Evolutionary conservation across 2,888 invertebrate genomes (phyloP).

Genomic region (Pseudococcus jackbeardsleyi): DNA sequence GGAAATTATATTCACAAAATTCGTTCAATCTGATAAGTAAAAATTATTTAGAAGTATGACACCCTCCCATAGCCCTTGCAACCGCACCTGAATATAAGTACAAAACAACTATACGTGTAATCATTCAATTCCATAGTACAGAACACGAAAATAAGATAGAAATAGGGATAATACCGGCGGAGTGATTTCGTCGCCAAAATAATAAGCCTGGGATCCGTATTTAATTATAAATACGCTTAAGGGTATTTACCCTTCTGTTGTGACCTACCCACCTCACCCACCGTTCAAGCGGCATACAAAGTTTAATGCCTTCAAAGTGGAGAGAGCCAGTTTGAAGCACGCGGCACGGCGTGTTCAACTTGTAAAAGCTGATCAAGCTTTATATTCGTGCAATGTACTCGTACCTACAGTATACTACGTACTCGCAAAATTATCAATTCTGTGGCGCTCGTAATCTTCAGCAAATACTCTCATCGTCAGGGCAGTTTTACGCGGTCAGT

Average conservation of each 20-base stretch:
- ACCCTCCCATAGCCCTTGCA: no score
- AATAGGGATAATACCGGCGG: slow-evolving; percentile 7
- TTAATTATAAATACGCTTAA: slow-evolving; percentile 64
- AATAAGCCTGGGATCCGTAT: slow-evolving; percentile 61
- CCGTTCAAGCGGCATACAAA: slow-evolving; percentile 58
- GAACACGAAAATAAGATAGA: no score
- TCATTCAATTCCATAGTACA: no score
- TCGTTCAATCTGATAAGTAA: no score
- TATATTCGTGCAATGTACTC: neutral
- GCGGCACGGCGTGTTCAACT: slow-evolving; percentile 40
- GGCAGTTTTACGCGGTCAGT: neutral
- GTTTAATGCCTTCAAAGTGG: slow-evolving; percentile 56
- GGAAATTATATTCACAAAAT: no score
- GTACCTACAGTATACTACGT: neutral
- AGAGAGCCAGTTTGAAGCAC: neutral
- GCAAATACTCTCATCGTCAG: neutral
- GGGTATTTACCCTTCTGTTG: slow-evolving; percentile 59
- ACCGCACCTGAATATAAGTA: no score
- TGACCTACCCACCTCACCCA: neutral
- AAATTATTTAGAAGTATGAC: no score
- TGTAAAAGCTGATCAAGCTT: slow-evolving; percentile 58
- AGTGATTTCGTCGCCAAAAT: slow-evolving; percentile 57
- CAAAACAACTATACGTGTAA: no score
- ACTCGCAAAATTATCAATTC: slow-evolving; percentile 33
- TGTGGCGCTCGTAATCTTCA: neutral